Base-by-base conservation (phyloP, 1,140 invertebrate genomes). In the Trachymyrmex septentrionalis region DNA sequence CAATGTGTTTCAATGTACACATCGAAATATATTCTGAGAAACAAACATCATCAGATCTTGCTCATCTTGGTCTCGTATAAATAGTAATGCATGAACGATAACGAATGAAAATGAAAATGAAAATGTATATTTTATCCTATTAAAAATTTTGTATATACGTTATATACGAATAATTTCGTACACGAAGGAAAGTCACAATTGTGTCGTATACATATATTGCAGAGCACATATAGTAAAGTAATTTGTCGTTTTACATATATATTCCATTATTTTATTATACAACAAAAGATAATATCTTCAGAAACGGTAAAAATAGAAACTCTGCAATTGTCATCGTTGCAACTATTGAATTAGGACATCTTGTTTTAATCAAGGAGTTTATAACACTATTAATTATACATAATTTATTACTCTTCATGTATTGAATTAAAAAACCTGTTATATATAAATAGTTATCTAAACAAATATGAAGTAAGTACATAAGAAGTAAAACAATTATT, bases 261-360 rank as follows among this genome's bases (percentile, higher is more conserved):
- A 16, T 75, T 50, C 12, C 0, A 24, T 24, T 24, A 53, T 7
- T 53, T 77, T 27, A n/a, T 48, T 27, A 44, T 14, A n/a, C 12
- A 24, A 76, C 0, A 16, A 38, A n/a, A 4, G 5, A 55, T 59
- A 48, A 67, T 21, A 55, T 80, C 10, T 10, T 55, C 4, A 69
- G 9, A 57, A 48, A 19, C n/a, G 12, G 24, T 63, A n/a, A 61
- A 55, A 77, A 2, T 19, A 50, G 24, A 44, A 38, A 44, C 10
- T 44, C 38, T 44, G 24, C 48, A 50, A 76, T 71, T 86, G 86
- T 90, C 81, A 38, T 89, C 34, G 72, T 67, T 82, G 53, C 71
- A 85, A 10, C n/a, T n/a, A 77, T 88, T 81, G 7, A 84, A n/a
- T 44, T 10, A 0, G 16, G 59, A 19, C 9, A 44, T 21, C 10